Base-by-base conservation (phyloP, 92 coral and sea anemone species). In the Siderastrea radians region DNA sequence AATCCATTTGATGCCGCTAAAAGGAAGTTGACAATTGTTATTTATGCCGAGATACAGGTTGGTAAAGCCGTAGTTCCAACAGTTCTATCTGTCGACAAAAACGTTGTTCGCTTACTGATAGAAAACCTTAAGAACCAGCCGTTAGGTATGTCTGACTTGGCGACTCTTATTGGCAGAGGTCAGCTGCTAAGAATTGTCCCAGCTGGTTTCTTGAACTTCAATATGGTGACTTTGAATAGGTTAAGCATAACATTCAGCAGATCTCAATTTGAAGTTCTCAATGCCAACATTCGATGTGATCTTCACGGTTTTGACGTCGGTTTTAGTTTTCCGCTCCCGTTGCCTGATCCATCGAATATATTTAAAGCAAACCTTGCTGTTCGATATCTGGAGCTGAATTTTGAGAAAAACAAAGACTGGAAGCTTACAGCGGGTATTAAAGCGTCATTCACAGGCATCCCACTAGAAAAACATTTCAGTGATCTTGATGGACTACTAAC, bases 241-340 rank as follows among this genome's bases (percentile, higher is more conserved):
- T 81, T 92, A 60, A 81, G 80, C 71, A 52, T 92, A 8, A 82
- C 74, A 14, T 92, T 92, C 54, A 83, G 82, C 17, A 92, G 84
- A 67, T 88, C 86, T 3, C 50, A 50, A 2, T 92, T 88, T 84
- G 52, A 92, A 10, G 47, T 92, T n/a, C 57, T 83, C 13, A 80
- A 79, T 61, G 75, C 89, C 48, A 74, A 60, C 7, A n/a, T 92
- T 19, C 68, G 64, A 17, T 55, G 87, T n/a, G 80, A 79, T 68
- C 90, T 92, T 47, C 64, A 92, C 26, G 94, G 92, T 9, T 77
- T 92, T 46, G 92, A 92, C 62, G 92, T 80, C 2, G 94, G 94
- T 1, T 92, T 92, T 68, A 38, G 84, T 44, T 82, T 92, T 50
- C 92, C 94, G 3, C 85, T 92, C 10, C 92, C 91, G 45, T 53